These are phyloP conservation scores for Malthinus seriepunctatus DNA, from an alignment of 2,888 invertebrate genomes.

Conservation along the genomic window DNA sequence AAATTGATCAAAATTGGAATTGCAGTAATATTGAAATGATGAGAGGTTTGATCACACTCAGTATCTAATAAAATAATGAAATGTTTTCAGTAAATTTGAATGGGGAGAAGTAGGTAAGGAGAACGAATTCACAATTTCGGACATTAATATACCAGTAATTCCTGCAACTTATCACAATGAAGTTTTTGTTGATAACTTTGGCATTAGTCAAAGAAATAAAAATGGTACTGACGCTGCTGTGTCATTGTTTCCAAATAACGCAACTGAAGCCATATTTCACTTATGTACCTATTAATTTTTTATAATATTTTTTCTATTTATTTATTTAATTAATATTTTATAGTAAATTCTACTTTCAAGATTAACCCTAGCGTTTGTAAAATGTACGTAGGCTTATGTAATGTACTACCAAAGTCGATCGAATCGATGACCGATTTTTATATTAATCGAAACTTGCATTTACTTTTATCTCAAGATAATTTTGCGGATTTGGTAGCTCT, in stretches of 20 bases:
- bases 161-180: constrained; percentile 51
- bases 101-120: constrained; percentile 54
- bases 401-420: constrained; percentile 52
- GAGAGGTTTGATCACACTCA: too few relatives aligned
- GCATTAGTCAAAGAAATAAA: constrained; percentile 43
- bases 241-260: constrained; percentile 47
- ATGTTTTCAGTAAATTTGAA: constrained; percentile 50
- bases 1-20: too few relatives aligned
- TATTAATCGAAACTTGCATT: constrained; percentile 51
- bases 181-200: constrained; percentile 55
- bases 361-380: constrained; percentile 55
- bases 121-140: constrained; percentile 33
- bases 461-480: constrained; percentile 58
- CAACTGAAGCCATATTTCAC: constrained; percentile 54
- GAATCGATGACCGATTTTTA: constrained; percentile 54
- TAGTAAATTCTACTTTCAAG: constrained; percentile 62
- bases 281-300: constrained; percentile 48
- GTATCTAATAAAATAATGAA: too few relatives aligned
- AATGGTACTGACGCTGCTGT: constrained; percentile 37
- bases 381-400: constrained; percentile 57
- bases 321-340: constrained; percentile 33
- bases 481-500: constrained; percentile 62
- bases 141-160: constrained; percentile 2
- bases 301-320: constrained; percentile 3
- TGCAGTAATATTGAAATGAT: too few relatives aligned